Evolutionary conservation across 2,797 vertebrate genomes (phyloP).

Genomic region (Sarcophilus harrisii): DNA sequence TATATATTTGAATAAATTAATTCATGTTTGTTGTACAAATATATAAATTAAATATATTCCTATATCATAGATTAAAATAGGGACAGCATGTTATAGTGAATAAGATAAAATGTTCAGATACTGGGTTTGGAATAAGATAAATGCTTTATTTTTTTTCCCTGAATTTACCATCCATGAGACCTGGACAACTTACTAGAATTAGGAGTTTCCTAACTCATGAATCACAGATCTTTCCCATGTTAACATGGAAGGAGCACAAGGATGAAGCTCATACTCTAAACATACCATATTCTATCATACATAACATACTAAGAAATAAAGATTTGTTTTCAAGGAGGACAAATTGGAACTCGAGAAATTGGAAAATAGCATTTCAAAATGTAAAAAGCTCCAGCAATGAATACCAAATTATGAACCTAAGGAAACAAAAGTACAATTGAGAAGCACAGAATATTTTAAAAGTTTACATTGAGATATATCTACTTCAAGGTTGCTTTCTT

Average conservation of each 20-base stretch:
- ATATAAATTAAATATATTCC: not conserved
- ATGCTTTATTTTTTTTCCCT: not conserved
- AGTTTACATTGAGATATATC: not conserved
- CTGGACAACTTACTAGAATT: not conserved
- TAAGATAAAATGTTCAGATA: not conserved
- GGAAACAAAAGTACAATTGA: not conserved
- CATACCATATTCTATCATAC: not conserved
- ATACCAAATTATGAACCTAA: not conserved
- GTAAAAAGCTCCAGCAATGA: not conserved
- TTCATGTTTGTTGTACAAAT: too few relatives aligned
- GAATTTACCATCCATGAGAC: not conserved
- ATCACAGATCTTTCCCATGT: not conserved
- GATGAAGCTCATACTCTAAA: not conserved
- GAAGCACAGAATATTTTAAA: not conserved
- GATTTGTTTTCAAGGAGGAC: not conserved
- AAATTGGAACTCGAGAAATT: not conserved
- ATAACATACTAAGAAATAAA: not conserved
- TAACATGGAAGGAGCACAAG: not conserved
- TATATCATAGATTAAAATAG: not conserved
- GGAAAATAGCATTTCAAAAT: not conserved
- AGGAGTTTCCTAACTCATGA: not conserved
- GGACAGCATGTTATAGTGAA: not conserved
- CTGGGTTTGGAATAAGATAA: not conserved
- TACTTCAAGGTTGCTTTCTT: not conserved
- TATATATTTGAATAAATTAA: not conserved